phyloP scores from a whole-genome alignment of 1,140 invertebrate genomes.

The Riptortus pedestris region DNA sequence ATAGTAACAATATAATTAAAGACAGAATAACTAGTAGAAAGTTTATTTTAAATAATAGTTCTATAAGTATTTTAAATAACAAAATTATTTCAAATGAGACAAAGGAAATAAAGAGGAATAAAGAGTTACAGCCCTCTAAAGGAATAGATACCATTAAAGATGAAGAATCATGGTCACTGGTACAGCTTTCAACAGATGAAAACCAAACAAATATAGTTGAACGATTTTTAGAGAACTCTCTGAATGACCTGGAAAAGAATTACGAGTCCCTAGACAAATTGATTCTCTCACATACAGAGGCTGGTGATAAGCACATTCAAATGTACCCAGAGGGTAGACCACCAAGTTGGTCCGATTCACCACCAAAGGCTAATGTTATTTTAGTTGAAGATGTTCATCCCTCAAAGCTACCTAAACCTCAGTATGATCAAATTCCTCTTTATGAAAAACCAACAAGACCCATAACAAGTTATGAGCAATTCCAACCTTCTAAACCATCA shows the following conservation, averaged over 20 bases:
- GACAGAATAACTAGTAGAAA: neutral
- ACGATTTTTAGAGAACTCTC: constrained; percentile 28
- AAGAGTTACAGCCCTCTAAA: too few species aligned
- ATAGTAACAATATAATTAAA: neutral
- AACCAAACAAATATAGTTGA: constrained; percentile 24
- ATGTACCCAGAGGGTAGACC: constrained; percentile 16
- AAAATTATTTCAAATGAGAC: neutral
- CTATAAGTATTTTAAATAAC: neutral
- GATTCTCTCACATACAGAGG: constrained; percentile 24
- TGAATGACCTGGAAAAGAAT: constrained; percentile 22
- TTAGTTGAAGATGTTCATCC: constrained; percentile 30
- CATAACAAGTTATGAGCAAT: constrained; percentile 8
- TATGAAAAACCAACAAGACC: neutral
- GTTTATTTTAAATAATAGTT: neutral
- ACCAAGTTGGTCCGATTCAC: constrained; percentile 9
- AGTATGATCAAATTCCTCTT: neutral
- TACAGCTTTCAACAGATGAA: constrained; percentile 10
- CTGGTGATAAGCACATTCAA: constrained; percentile 20
- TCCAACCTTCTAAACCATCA: neutral
- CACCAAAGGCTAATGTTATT: constrained; percentile 23
- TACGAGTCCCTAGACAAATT: constrained; percentile 26
- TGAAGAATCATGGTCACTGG: constrained; percentile 17
- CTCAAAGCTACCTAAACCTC: constrained; percentile 26
- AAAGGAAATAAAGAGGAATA: too few species aligned
- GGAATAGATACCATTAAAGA: neutral